These are phyloP conservation scores for Chamaetylas fuelleborni DNA, from an alignment of 2,113 vertebrate species.

Conservation along the genomic window DNA sequence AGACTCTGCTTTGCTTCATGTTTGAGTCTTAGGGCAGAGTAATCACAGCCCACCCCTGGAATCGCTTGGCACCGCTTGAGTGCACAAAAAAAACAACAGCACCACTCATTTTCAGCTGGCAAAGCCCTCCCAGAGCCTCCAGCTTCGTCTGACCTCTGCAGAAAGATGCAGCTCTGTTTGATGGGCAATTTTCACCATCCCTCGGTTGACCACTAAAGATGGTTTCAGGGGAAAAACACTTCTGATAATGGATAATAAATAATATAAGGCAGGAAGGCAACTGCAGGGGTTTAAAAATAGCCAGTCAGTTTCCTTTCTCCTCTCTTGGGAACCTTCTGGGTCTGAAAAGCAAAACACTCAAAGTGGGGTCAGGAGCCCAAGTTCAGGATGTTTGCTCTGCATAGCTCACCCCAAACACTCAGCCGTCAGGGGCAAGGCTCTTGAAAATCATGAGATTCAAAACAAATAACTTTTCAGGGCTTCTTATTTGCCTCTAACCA, in stretches of 20 bases:
- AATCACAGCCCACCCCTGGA: background rate
- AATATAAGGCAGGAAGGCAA: slow-evolving; percentile 63
- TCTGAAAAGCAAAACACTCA: slow-evolving; percentile 64
- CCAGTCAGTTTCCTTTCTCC: slow-evolving; percentile 41
- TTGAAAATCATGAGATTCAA: background rate
- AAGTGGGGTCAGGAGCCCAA: slow-evolving; percentile 38
- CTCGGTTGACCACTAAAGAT: slow-evolving; percentile 48
- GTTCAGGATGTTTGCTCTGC: slow-evolving; percentile 51
- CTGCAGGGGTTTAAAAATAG: slow-evolving; percentile 54
- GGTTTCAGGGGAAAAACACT: slow-evolving; percentile 43
- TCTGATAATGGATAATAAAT: slow-evolving; percentile 68
- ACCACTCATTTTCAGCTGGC: background rate
- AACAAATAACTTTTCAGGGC: background rate
- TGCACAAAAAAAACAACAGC: background rate
- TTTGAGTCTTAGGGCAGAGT: background rate
- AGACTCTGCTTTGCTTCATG: background rate
- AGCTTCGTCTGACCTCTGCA: background rate
- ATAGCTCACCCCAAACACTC: slow-evolving; percentile 23
- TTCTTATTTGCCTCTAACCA: background rate
- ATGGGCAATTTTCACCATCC: background rate
- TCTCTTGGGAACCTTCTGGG: slow-evolving; percentile 59
- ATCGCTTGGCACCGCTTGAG: background rate
- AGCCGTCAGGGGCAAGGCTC: background rate
- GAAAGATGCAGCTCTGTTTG: background rate
- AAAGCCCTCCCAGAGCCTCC: background rate